Base-by-base conservation (phyloP, 2,113 vertebrate genomes). In the Paracanthobrama guichenoti region DNA sequence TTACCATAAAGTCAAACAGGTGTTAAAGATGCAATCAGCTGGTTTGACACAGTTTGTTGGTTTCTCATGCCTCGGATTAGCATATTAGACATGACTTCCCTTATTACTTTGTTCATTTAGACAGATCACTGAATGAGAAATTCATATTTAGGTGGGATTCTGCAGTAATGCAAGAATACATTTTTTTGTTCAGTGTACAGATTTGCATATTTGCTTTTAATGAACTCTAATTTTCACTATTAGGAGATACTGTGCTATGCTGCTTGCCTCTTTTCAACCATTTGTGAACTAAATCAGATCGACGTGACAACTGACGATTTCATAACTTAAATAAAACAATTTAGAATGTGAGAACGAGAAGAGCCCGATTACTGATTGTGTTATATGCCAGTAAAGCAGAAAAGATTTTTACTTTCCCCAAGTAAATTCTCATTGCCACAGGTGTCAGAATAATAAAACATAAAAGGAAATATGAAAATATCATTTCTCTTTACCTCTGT, bases 41-140 rank as follows among this genome's bases (percentile, higher is more conserved):
- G 11, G 6, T 44, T 72, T 72, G 39, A 44, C 12, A 6, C 39
- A 72, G 67, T 24, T 24, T 16, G 53, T 9, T n/a, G 28, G 53
- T 59, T 77, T 78, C 53, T 39, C 18, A 14, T 20, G 31, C 18
- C 9, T n/a, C 74, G 7, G 18, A 35, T 57, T 39, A 59, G 18
- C 69, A 72, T 72, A 46, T 72, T 46, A 26, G 11, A 59, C 50
- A 31, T n/a, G 9, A n/a, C 50, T 77, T 55, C 6, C 24, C 4
- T 28, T 22, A 24, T 78, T 22, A 13, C 4, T 60, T 78, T 42
- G 22, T 60, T 78, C 31, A 18, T 78, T 78, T 78, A 42, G 13
- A 78, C 75, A 24, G 11, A 22, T 78, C 35, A 42, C 53, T 78
- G 31, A 59, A 77, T 7, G 31, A 59, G 53, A 60, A 78, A 57